These are phyloP conservation scores for Psettodes erumei DNA, from an alignment of 2,113 vertebrate species.

Conservation along the genomic window DNA sequence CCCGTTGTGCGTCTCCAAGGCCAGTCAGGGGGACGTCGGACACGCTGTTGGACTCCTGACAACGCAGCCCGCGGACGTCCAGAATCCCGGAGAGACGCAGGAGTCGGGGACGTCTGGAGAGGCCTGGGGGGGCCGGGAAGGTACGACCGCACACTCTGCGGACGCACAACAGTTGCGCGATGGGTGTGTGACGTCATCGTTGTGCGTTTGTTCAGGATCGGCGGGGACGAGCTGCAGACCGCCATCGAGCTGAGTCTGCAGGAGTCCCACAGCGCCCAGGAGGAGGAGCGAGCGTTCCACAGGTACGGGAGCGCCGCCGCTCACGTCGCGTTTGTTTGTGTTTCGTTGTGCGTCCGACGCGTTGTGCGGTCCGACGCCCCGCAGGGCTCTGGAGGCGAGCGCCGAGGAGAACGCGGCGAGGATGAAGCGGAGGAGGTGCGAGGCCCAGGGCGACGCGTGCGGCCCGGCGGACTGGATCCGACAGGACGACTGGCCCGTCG, in stretches of 20 bases:
- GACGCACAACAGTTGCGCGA: too few relatives aligned
- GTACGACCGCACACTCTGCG: too few relatives aligned
- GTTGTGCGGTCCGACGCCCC: too few relatives aligned
- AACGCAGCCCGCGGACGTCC: conserved; percentile 68
- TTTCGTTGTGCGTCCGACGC: too few relatives aligned
- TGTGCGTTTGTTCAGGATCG: conserved; percentile 50
- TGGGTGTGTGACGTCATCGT: neutral
- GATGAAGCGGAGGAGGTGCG: conserved; percentile 92
- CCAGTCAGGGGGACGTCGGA: conserved; percentile 91
- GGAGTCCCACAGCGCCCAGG: conserved; percentile 82
- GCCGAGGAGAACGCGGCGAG: conserved; percentile 84
- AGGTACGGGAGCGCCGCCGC: conserved; percentile 74
- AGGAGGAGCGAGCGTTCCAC: conserved; percentile 83
- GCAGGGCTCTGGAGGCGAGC: conserved; percentile 84
- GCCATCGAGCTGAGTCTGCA: conserved; percentile 82
- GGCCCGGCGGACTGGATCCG: conserved; percentile 90
- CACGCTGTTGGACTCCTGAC: conserved; percentile 92
- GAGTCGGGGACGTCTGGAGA: conserved; percentile 64
- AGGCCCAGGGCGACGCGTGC: conserved; percentile 87
- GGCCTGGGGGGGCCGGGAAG: conserved; percentile 74
- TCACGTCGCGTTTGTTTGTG: too few relatives aligned
- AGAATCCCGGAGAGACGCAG: conserved; percentile 73
- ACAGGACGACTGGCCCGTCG: conserved; percentile 91
- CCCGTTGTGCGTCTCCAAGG: conserved; percentile 73
- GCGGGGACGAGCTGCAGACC: conserved; percentile 82